Base-by-base conservation (phyloP, 2,888 invertebrate species). In the Neoaliturus tenellus region DNA sequence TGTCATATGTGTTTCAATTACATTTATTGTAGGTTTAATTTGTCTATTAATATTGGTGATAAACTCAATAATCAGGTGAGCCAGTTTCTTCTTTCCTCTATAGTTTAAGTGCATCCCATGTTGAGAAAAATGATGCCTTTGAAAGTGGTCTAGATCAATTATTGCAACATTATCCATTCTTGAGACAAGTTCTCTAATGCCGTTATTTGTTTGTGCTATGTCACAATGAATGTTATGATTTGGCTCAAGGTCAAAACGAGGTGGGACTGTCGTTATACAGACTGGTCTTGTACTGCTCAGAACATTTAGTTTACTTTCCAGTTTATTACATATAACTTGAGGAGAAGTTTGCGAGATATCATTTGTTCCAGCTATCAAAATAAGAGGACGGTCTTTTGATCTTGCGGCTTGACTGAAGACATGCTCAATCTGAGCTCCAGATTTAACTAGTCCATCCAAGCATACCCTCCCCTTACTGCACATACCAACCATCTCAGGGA, bases 321-420 rank as follows among this genome's bases (percentile, higher is more conserved):
- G 14, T 28, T 71, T 35, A 12, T 39, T 39, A 39, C 41, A 71
- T 33, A 71, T 39, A 10, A n/a, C 39, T 5, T 20, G 17, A 17
- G 71, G 71, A 8, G 6, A 20, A 14, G n/a, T 71, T 4, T 67
- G 5, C 14, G 5, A 1, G 0, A 71, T 6, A 14, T 39, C 41
- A 28, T 71, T 71, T 20, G 71, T 71, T 41, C 71, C 41, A 12
- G 20, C 71, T 28, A 71, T 4, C 20, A 71, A 28, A n/a, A 71
- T n/a, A 71, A 71, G 35, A 23, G 39, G 71, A 12, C 12, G 1
- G 41, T 20, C 8, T 39, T 33, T 6, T 1, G 69, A 71, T 39
- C 20, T 71, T 5, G 39, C 10, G 2, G 71, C 41, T n/a, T 71
- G 39, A 4, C 23, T 67, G 31, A 2, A 67, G 2, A 71, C n/a